phyloP scores from a whole-genome alignment of 2,888 invertebrate species.

The Thymelicus sylvestris region DNA sequence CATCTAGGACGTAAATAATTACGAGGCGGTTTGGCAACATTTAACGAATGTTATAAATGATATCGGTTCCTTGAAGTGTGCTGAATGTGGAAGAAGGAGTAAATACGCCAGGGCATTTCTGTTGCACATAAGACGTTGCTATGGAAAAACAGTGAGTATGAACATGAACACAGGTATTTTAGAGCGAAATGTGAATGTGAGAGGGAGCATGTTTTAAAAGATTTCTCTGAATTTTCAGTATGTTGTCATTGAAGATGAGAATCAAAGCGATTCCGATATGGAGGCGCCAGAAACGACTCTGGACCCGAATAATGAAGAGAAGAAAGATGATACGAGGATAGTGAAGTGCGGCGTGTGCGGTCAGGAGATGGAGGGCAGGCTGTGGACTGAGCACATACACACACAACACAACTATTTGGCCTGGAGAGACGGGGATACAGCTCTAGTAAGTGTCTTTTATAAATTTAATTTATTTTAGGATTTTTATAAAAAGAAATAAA shows the following conservation, averaged over 20 bases:
- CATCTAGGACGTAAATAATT: constrained; percentile 46
- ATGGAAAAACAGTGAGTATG: constrained; percentile 47
- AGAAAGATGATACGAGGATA: not conserved
- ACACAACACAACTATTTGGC: constrained; percentile 82
- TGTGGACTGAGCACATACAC: constrained; percentile 81
- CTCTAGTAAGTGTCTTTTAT: not conserved
- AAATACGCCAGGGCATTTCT: constrained; percentile 44
- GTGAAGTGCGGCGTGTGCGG: constrained; percentile 69
- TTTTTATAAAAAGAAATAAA: too few species aligned
- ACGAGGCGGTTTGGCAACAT: constrained; percentile 49
- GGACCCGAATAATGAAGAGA: not conserved
- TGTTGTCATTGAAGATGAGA: not conserved
- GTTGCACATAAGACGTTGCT: constrained; percentile 44
- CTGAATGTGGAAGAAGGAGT: constrained; percentile 46
- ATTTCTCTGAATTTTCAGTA: constrained; percentile 11
- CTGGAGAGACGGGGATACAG: constrained; percentile 13
- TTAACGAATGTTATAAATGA: constrained; percentile 48
- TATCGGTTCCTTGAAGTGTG: constrained; percentile 47
- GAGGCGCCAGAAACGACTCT: not conserved
- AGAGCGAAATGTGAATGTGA: too few species aligned
- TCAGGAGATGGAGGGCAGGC: constrained; percentile 54
- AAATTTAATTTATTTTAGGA: not conserved
- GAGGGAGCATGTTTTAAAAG: not conserved
- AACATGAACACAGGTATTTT: not conserved
- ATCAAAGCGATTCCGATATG: constrained; percentile 5